Evolutionary conservation across 2,113 vertebrate species (phyloP).

Genomic region (Boleophthalmus pectinirostris): DNA sequence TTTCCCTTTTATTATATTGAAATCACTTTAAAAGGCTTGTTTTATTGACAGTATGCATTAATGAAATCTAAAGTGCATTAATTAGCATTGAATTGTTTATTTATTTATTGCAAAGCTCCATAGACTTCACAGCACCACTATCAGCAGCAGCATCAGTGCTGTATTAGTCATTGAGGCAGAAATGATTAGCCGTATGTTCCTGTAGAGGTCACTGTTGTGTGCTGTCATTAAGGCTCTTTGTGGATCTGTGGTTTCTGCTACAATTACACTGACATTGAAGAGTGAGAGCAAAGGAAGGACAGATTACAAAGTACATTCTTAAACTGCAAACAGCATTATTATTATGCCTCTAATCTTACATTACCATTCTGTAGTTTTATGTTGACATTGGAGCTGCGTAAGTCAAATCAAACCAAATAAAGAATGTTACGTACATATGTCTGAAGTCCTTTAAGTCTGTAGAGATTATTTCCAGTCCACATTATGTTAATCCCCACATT

Average conservation of each 20-base stretch:
- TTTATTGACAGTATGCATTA: too few relatives aligned
- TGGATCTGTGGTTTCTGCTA: constrained; percentile 30
- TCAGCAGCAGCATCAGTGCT: neutral
- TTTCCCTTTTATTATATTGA: too few relatives aligned
- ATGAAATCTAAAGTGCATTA: too few relatives aligned
- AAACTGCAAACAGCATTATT: constrained; percentile 33
- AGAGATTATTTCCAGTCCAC: constrained; percentile 93
- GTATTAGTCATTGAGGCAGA: neutral
- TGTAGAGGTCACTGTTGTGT: constrained; percentile 82
- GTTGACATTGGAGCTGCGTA: constrained; percentile 59
- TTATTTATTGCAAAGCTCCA: neutral
- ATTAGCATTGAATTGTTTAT: too few relatives aligned
- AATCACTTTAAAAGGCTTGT: too few relatives aligned
- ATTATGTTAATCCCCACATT: constrained; percentile 96
- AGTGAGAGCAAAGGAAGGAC: constrained; percentile 36
- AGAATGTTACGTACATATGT: constrained; percentile 74
- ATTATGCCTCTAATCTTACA: constrained; percentile 57
- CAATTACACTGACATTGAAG: constrained; percentile 57
- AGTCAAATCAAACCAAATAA: constrained; percentile 70
- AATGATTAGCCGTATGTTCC: constrained; percentile 51
- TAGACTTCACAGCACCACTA: neutral
- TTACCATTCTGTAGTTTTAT: constrained; percentile 57
- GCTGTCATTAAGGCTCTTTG: constrained; percentile 37
- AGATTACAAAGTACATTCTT: constrained; percentile 65
- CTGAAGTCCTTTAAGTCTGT: constrained; percentile 77